Percentiles rank a stretch among this genome's conserved stretches.
These are phyloP conservation scores for Eucriotettix oculatus DNA, from an alignment of 2,888 invertebrate genomes.

Conservation along the genomic window DNA sequence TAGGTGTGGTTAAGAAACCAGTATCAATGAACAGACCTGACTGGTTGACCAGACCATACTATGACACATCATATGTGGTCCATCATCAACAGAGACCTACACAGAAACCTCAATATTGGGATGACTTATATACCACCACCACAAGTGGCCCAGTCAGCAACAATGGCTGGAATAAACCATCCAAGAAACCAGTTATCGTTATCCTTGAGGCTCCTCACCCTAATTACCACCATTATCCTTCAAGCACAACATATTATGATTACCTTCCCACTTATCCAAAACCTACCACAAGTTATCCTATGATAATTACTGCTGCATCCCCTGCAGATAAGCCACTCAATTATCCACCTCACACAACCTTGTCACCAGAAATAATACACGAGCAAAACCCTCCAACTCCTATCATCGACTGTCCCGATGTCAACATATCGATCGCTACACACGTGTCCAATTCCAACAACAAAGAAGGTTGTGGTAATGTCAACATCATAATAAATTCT, in stretches of 20 bases:
- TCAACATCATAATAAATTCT: slow-evolving; percentile 52
- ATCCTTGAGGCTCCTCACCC: slow-evolving; percentile 5
- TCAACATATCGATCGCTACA: not conserved
- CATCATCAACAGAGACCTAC: not conserved
- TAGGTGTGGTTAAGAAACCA: slow-evolving; percentile 5
- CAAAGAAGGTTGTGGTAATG: slow-evolving; percentile 49
- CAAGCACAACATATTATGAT: not conserved
- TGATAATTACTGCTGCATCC: not conserved
- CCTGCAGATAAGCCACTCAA: not conserved
- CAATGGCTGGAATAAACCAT: not conserved
- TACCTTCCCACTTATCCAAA: not conserved
- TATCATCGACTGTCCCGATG: slow-evolving; percentile 1
- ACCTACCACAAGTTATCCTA: slow-evolving; percentile 2
- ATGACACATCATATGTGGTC: not conserved
- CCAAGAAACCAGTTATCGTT: slow-evolving; percentile 3
- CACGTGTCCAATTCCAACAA: slow-evolving; percentile 16
- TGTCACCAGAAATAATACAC: not conserved
- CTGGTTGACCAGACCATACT: not conserved
- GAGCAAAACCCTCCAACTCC: not conserved
- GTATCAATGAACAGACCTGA: not conserved
- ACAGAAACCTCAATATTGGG: slow-evolving; percentile 5
- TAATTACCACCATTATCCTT: slow-evolving; percentile 2
- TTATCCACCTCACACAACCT: not conserved
- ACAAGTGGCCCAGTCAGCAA: not conserved
- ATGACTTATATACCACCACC: slow-evolving; percentile 9